Base-by-base conservation (phyloP, 2,113 vertebrate genomes). In the Aleadryas rufinucha region DNA sequence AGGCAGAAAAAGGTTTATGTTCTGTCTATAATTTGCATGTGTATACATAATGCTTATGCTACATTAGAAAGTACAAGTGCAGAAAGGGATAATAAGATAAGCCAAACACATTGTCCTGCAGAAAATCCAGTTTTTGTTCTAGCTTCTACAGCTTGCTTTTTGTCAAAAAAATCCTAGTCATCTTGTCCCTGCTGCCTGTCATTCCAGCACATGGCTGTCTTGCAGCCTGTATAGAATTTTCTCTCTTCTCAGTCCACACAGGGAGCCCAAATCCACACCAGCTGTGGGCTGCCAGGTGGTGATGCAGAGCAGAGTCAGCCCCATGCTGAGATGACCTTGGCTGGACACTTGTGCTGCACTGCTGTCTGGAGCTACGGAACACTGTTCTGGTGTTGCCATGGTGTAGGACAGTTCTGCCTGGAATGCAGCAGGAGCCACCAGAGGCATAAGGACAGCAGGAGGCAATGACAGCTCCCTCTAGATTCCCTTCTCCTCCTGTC, bases 371-470 rank as follows among this genome's bases (percentile, higher is more conserved):
- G 10, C n/a, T 33, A 23, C 71, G n/a, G 35, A 68, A 39, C 10
- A 6, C 16, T 7, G 0, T 35, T 44, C 23, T 53, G 26, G 31
- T 49, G 65, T 45, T 87, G 28, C 52, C 42, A n/a, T 13, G 13
- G 47, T 0, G 2, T 11, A 13, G 37, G 16, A 59, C 13, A 18
- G 20, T 3, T 4, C 31, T 37, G 22, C 7, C n/a, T 56, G 45
- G 42, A 41, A 42, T 35, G 45, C 16, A 8, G 18, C 35, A 78
- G 35, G 44, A 77, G 59, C 39, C n/a, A 45, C 17, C 49, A 39
- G 33, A 81, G 50, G 31, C 20, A 1, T 14, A 30, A 61, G 54
- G 22, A 84, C 21, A 52, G 31, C 28, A 87, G 45, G 28, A 82
- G 17, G 19, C 21, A 57, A 45, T 3, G 33, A 24, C 31, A 78